Base-by-base conservation (phyloP, 2,888 invertebrate species). In the Biston stratarius region DNA sequence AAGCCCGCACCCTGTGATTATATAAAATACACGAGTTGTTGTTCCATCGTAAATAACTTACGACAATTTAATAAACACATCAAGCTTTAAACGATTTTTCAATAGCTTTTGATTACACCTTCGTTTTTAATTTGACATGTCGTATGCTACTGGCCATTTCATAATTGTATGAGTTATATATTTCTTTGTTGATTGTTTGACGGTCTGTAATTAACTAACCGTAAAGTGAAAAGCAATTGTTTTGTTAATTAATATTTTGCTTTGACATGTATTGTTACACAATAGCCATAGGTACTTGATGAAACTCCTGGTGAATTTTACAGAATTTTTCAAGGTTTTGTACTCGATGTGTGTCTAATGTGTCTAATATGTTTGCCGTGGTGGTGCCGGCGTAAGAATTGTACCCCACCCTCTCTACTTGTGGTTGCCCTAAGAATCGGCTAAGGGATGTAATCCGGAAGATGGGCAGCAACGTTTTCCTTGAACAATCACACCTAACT, bases 51-150 rank as follows among this genome's bases (percentile, higher is more conserved):
- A 91, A 91, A 91, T 92, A 84, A 87, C 84, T 81, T 83, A 83
- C 79, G 89, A 91, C 90, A 90, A 88, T 91, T 91, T 93, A 92
- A 92, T 92, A 92, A 88, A 92, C 89, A 91, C 91, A 91, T 91
- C 90, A 91, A 80, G 82, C 77, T 82, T 81, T 89, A 91, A 91
- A 91, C 83, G 87, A 83, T 87, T 88, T 86, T 87, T 88, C 90
- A 88, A 91, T 89, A 87, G 86, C 86, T 82, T 76, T 80, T 85
- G 88, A 89, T 88, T 86, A 83, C 79, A 86, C 88, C 88, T 80
- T 73, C 74, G 77, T 83, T 85, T 91, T 88, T 90, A 89, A 91
- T 92, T 90, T 90, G 87, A 88, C 85, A 82, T 82, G 81, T 82
- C 77, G 79, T 77, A 74, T 72, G 87, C 87, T 89, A 83, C 88